Conservation (phyloP, 2,113 vertebrate genomes). For the Erythrocercus mccallii region DNA sequence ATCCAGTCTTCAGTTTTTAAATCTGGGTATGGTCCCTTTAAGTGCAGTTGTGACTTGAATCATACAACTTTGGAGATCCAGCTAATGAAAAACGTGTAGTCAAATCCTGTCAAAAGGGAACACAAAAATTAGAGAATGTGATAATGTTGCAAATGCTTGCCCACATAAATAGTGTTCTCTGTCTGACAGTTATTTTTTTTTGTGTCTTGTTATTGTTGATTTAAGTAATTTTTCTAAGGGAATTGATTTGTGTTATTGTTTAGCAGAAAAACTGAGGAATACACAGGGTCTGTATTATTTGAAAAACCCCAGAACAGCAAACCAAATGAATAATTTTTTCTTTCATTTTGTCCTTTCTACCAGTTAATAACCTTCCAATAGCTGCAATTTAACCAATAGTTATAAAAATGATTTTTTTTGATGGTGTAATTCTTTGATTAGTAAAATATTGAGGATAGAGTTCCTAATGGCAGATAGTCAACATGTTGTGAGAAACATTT, state of each 20-base stretch:
- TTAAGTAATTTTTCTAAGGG: not conserved
- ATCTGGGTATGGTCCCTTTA: not conserved
- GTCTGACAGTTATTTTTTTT: not conserved
- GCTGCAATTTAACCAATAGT: not conserved
- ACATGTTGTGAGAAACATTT: not conserved
- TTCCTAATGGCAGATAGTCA: not conserved
- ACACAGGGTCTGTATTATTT: not conserved
- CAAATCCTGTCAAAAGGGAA: not conserved
- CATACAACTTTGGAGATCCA: not conserved
- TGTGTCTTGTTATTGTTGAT: not conserved
- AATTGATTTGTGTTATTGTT: not conserved
- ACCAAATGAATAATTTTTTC: not conserved
- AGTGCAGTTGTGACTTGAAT: not conserved
- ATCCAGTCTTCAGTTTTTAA: not conserved
- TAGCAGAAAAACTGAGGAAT: not conserved
- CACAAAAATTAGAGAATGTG: not conserved
- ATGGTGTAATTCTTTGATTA: not conserved
- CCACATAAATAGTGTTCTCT: not conserved
- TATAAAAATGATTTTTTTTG: not conserved
- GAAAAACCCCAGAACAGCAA: not conserved
- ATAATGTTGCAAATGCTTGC: not conserved
- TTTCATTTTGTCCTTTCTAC: not conserved
- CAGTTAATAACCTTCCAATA: not conserved
- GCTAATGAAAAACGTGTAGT: not conserved
- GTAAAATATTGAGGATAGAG: not conserved